These are phyloP conservation scores for Lycia hirtaria DNA, from an alignment of 2,888 invertebrate genomes.

Conservation along the genomic window DNA sequence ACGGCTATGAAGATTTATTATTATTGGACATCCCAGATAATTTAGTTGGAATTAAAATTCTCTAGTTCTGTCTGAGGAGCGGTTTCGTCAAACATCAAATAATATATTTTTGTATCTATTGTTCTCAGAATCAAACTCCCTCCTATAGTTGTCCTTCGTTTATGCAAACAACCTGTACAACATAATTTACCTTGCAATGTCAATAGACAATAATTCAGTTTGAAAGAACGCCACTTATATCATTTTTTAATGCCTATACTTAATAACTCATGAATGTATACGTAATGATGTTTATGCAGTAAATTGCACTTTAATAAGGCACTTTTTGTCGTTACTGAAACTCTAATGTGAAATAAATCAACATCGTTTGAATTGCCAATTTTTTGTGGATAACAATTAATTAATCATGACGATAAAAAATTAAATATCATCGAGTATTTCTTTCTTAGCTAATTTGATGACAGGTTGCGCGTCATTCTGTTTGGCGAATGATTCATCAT, in stretches of 20 bases:
- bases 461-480: not conserved
- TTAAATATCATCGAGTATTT: not conserved
- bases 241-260: not conserved
- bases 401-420: not conserved
- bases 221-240: no score
- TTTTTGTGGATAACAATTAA: not conserved
- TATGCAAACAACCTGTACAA: no score
- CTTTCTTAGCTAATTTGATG: not conserved
- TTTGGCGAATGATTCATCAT: not conserved
- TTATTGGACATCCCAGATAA: no score
- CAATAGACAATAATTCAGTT: no score
- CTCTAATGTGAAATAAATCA: conserved; percentile 6
- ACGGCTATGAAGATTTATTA: no score
- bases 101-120: no score
- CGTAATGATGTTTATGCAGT: not conserved
- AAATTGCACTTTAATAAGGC: not conserved
- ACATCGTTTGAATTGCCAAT: not conserved
- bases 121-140: no score
- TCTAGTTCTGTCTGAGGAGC: no score
- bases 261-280: not conserved
- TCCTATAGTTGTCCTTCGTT: no score
- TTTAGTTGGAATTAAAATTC: no score
- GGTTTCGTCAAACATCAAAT: no score
- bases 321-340: not conserved
- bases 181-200: no score